A percentile compares a stretch with the other conserved stretches of the same genome.
Evolutionary conservation across 2,888 invertebrate genomes (phyloP).

Genomic region (Pristionchus arcanus): DNA sequence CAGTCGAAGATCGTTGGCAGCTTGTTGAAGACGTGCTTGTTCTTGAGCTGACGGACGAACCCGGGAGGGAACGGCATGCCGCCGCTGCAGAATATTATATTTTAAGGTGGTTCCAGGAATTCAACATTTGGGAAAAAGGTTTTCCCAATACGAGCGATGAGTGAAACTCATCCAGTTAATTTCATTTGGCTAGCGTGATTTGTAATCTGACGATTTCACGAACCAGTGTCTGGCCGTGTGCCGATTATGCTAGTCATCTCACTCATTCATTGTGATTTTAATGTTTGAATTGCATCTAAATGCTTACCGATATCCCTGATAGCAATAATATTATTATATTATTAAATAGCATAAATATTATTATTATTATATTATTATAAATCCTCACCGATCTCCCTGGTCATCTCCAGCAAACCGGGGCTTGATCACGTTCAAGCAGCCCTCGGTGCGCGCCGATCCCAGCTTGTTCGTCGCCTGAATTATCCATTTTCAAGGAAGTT

Average conservation of each 20-base stretch:
- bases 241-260: too few species aligned
- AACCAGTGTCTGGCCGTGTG: too few species aligned
- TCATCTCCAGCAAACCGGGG: slow-evolving; percentile 69
- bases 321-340: too few species aligned
- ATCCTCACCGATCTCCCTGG: slow-evolving; percentile 57
- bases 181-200: too few species aligned
- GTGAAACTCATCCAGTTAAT: too few species aligned
- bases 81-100: slow-evolving; percentile 58
- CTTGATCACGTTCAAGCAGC: slow-evolving; percentile 73
- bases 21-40: slow-evolving; percentile 79
- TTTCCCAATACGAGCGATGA: not conserved
- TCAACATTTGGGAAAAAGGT: not conserved
- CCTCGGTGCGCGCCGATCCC: slow-evolving; percentile 78
- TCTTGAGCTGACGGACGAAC: slow-evolving; percentile 79
- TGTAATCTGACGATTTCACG: too few species aligned
- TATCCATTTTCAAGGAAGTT: not conserved
- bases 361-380: too few species aligned
- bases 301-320: too few species aligned
- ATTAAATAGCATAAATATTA: too few species aligned
- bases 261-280: too few species aligned
- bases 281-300: too few species aligned
- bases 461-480: slow-evolving; percentile 78
- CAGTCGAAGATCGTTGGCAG: slow-evolving; percentile 79
- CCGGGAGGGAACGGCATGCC: slow-evolving; percentile 79
- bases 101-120: too few species aligned